Base-by-base conservation (phyloP, 2,797 vertebrate species). In the Gobio occitaniae region DNA sequence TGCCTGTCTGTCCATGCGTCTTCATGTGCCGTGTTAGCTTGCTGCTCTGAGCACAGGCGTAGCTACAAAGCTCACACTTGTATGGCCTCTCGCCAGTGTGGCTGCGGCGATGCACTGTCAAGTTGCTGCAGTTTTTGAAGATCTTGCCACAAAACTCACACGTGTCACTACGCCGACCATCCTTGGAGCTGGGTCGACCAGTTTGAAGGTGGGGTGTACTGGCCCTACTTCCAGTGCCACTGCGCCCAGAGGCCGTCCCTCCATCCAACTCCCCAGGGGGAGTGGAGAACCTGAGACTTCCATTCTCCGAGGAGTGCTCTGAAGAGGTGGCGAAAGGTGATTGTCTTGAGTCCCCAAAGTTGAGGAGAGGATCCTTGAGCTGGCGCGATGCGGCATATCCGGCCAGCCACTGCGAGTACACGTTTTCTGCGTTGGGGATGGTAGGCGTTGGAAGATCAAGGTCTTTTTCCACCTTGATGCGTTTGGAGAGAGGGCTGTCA, bases 21-120 rank as follows among this genome's bases (percentile, higher is more conserved):
- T 99, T 99, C 98, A 99, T 99, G 95, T 99, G 98, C 94, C 98
- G 97, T 91, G 98, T 99, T 95, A 99, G 97, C 95, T 99, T 99
- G 94, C 97, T 98, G 97, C 97, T 99, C 97, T 99, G 98, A 93
- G 98, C 98, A 89, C 98, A 99, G 91, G 98, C 98, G 87, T 99
- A 99, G 96, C 98, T 98, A 95, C 98, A 99, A 94, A 99, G 97
- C 94, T 98, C 97, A 93, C 98, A 99, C 92, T 98, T 98, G 96
- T 99, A 99, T 68, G 97, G 97, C 94, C 98, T 96, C 95, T 99
- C 98, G 90, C 98, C 98, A 70, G 97, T 99, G 97, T 99, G 97
- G 94, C 97, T 98, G 94, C 98, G 97, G 93, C 98, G 96, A 94
- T 99, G 98, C 94, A 99, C 98, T 91, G 97, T 99, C 96, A 99